These are phyloP conservation scores for Acronicta psi DNA, from an alignment of 2,888 invertebrate species.

Conservation along the genomic window DNA sequence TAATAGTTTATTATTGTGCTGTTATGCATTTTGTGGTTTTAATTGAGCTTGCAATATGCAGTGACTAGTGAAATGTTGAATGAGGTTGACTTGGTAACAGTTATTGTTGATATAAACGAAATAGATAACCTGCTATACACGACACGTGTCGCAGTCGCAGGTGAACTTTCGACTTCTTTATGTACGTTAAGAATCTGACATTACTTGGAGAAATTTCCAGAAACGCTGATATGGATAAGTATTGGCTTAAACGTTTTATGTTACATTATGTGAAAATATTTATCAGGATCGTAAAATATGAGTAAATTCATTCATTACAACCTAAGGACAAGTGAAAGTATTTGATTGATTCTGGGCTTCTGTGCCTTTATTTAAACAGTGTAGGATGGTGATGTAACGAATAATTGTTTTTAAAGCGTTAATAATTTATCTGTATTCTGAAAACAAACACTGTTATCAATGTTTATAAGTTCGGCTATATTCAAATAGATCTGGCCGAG, in stretches of 20 bases:
- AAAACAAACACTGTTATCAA: constrained; percentile 72
- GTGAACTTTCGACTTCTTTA: constrained; percentile 46
- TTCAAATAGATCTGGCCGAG: constrained; percentile 50
- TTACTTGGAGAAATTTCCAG: constrained; percentile 18
- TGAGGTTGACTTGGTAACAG: constrained; percentile 48
- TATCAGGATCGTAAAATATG: no score
- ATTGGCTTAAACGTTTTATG: no score
- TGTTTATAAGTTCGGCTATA: constrained; percentile 52
- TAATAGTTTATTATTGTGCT: constrained; percentile 50
- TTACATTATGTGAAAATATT: no score
- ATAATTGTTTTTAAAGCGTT: constrained; percentile 54
- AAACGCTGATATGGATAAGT: no score
- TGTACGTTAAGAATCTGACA: constrained; percentile 2
- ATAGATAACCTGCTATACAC: constrained; percentile 32
- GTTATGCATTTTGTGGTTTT: constrained; percentile 47
- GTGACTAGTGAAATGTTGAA: constrained; percentile 33
- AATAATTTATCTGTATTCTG: constrained; percentile 54
- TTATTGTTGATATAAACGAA: constrained; percentile 35
- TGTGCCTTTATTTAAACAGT: constrained; percentile 26
- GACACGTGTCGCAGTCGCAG: constrained; percentile 45
- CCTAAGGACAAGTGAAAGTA: constrained; percentile 55
- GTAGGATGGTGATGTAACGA: constrained; percentile 54
- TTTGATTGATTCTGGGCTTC: constrained; percentile 37
- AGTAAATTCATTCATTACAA: constrained; percentile 12
- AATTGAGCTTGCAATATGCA: constrained; percentile 27